Base-by-base conservation (phyloP, 2,797 vertebrate genomes). In the Alcedo atthis region DNA sequence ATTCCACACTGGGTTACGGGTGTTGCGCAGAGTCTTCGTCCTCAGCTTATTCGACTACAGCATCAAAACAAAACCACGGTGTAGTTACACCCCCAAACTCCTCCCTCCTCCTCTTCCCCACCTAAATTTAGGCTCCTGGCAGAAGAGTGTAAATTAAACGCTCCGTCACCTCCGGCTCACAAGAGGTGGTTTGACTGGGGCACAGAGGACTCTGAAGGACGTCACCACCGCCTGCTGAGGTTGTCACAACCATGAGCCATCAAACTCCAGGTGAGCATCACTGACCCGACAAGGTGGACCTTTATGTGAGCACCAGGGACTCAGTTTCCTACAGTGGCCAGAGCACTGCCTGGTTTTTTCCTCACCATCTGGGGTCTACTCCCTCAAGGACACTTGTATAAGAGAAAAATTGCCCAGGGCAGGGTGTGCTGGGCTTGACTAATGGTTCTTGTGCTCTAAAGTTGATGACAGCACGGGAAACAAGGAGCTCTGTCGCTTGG, bases 21-120 rank as follows among this genome's bases (percentile, higher is more conserved):
- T 99, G 97, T 99, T 99, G 84, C 98, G 98, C 94, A 99, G 97
- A 2, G 99, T 99, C 97, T 99, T 99, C 12, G 99, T 99, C 68
- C 99, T 98, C 85, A 99, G 97, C 95, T 99, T 99, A 70, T 98
- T 99, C 11, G 99, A 99, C 99, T 99, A 54, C 1, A 32, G 67
- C 58, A 57, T 6, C 17, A 4, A 59, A 59, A 30, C 12, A 26
- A 4, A 68, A 35, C 45, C 54, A 18, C 2, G 1, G 6, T 2
- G 4, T 1, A 1, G 11, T 94, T 7, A 78, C 53, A 48, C 12
- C 69, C 22, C 9, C 5, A 17, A n/a, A 2, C 35, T 19, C 26
- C 21, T 8, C 22, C 58, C n/a, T n/a, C n/a, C n/a, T n/a, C n/a
- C n/a, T 37, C 37, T 37, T 26, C 48, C 48, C 37, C 10, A 6